phyloP scores from a whole-genome alignment of 2,797 vertebrate species.

The Poecile montanus region DNA sequence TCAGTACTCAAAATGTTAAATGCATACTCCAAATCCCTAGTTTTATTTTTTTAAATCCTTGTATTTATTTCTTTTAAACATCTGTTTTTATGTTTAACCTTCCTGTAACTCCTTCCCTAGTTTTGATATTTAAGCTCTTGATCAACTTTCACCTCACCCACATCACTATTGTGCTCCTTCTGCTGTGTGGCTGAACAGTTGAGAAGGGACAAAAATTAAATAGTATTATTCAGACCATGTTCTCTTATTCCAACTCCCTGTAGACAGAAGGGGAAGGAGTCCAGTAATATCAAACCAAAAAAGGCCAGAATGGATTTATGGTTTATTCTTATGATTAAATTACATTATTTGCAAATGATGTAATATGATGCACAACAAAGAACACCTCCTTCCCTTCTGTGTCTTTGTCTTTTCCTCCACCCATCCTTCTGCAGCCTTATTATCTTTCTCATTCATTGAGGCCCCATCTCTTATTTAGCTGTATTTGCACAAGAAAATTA shows the following conservation, averaged over 20 bases:
- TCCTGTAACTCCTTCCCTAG: not conserved
- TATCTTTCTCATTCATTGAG: not conserved
- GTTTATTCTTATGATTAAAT: conserved; percentile 49
- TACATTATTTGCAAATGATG: conserved; percentile 28
- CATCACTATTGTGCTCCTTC: not conserved
- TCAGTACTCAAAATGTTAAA: not conserved
- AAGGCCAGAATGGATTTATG: not conserved
- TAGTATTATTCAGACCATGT: conserved; percentile 10
- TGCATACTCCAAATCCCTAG: not conserved
- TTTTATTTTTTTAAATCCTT: not conserved
- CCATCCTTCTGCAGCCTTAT: conserved; percentile 57
- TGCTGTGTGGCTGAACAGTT: not conserved
- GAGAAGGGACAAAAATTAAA: not conserved
- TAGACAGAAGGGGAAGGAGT: not conserved
- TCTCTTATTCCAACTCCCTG: not conserved
- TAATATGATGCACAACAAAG: conserved; percentile 37
- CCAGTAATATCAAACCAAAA: not conserved
- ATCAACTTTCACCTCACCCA: not conserved
- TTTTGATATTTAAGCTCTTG: not conserved
- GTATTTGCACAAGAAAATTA: not conserved
- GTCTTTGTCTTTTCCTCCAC: conserved; percentile 45
- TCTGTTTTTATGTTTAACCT: not conserved
- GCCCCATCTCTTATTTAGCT: not conserved
- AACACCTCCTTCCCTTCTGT: conserved; percentile 69
- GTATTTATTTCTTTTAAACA: not conserved